Evolutionary conservation across 2,113 vertebrate species (phyloP).

Genomic region (Neopipo cinnamomea): DNA sequence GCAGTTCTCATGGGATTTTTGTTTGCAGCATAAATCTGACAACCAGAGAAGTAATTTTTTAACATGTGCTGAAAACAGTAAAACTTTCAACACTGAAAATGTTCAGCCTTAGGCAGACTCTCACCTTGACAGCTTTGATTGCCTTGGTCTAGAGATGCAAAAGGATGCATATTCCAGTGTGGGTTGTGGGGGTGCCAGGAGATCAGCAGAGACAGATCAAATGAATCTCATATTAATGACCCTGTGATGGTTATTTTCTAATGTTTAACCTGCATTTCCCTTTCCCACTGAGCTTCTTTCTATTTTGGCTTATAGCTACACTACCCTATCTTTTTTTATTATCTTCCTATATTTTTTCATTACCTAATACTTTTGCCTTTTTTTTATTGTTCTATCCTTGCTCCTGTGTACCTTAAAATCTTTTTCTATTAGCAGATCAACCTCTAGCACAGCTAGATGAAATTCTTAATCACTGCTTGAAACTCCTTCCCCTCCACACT

Average conservation of each 20-base stretch:
- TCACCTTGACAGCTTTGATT: slow-evolving; percentile 5
- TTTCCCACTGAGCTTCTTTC: neutral
- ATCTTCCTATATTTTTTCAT: neutral
- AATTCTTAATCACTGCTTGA: neutral
- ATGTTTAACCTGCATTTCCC: neutral
- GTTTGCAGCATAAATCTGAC: neutral
- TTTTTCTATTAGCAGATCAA: neutral
- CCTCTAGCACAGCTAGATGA: neutral
- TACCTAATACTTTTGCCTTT: neutral
- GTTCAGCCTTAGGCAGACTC: neutral
- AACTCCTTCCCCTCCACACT: neutral
- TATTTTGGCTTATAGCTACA: neutral
- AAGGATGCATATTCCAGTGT: neutral
- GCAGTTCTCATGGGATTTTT: neutral
- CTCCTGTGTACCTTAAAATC: neutral
- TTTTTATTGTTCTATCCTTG: neutral
- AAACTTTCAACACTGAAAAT: neutral
- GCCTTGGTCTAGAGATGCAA: neutral
- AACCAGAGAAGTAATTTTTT: neutral
- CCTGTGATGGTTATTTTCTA: neutral
- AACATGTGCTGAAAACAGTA: neutral
- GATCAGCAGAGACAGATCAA: neutral
- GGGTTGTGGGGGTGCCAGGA: neutral
- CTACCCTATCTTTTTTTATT: neutral
- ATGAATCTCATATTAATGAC: neutral